A percentile compares a stretch with the other conserved stretches of the same genome.
Conservation (phyloP, 2,797 vertebrate species). For the Triplophysa yarkandensis region DNA sequence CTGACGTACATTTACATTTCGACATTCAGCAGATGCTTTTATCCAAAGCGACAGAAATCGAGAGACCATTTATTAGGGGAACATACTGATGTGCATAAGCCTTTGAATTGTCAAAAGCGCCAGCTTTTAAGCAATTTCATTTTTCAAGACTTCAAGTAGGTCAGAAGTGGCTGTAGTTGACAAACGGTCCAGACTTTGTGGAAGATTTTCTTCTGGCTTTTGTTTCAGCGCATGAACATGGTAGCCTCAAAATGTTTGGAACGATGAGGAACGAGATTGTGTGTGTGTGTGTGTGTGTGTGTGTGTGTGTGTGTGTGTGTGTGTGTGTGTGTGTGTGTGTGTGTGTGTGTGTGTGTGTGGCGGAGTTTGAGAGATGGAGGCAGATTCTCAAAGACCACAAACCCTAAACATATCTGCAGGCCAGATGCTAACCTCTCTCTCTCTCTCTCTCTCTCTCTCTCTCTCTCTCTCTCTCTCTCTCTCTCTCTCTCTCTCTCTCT, state of each 20-base stretch:
- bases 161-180: neutral
- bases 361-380: slow-evolving; percentile 33
- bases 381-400: slow-evolving; percentile 53
- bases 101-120: too few relatives aligned
- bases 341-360: slow-evolving; percentile 29
- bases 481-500: slow-evolving; percentile 1
- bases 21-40: too few relatives aligned
- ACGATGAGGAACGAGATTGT: slow-evolving; percentile 19
- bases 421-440: slow-evolving; percentile 52
- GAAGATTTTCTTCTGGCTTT: slow-evolving; percentile 35
- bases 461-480: neutral
- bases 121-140: neutral
- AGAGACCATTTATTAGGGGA: too few relatives aligned
- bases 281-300: slow-evolving; percentile 31
- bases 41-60: too few relatives aligned
- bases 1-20: too few relatives aligned
- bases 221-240: slow-evolving; percentile 22
- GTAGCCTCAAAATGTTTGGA: slow-evolving; percentile 31
- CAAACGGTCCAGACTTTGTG: neutral
- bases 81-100: too few relatives aligned
- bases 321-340: slow-evolving; percentile 36
- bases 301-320: slow-evolving; percentile 26
- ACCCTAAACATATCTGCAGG: slow-evolving; percentile 52
- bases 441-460: slow-evolving; percentile 12
- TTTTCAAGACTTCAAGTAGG: neutral